phyloP scores from a whole-genome alignment of 1,140 invertebrate genomes.

The Whitmania pigra region DNA sequence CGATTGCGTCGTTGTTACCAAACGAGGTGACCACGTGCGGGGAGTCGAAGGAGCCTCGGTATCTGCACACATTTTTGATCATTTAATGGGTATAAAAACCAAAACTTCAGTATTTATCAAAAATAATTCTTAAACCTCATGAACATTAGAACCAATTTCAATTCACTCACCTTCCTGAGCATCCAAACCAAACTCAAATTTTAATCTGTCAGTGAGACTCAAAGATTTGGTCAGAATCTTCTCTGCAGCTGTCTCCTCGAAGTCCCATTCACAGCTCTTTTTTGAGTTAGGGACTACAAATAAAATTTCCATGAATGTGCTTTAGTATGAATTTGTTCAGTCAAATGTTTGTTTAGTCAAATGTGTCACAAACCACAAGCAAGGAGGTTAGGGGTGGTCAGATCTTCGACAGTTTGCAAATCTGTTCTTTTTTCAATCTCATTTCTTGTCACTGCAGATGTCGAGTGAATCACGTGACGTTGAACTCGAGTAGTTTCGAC shows the following conservation, averaged over 20 bases:
- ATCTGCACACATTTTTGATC: no score
- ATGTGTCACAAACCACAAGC: no score
- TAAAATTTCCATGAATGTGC: no score
- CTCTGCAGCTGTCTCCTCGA: slow-evolving; percentile 3
- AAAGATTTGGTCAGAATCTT: slow-evolving; percentile 9
- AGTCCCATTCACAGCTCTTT: background rate
- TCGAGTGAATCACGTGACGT: no score
- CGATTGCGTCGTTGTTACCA: no score
- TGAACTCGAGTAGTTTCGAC: background rate
- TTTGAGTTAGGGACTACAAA: background rate
- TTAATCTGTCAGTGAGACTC: slow-evolving; percentile 14
- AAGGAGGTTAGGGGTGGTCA: no score
- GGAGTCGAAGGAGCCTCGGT: no score
- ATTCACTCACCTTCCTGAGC: background rate
- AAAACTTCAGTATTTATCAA: no score
- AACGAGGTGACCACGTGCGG: no score
- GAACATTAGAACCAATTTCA: background rate
- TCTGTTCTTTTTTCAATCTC: background rate
- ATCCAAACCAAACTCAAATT: slow-evolving; percentile 15
- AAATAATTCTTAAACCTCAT: background rate
- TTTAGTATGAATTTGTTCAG: no score
- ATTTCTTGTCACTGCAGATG: background rate
- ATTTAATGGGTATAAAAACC: no score
- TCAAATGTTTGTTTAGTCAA: no score
- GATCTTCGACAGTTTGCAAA: background rate